Percentiles rank a stretch among this genome's conserved stretches.
Conservation (phyloP, 1,140 invertebrate species). For the Penaeus japonicus region DNA sequence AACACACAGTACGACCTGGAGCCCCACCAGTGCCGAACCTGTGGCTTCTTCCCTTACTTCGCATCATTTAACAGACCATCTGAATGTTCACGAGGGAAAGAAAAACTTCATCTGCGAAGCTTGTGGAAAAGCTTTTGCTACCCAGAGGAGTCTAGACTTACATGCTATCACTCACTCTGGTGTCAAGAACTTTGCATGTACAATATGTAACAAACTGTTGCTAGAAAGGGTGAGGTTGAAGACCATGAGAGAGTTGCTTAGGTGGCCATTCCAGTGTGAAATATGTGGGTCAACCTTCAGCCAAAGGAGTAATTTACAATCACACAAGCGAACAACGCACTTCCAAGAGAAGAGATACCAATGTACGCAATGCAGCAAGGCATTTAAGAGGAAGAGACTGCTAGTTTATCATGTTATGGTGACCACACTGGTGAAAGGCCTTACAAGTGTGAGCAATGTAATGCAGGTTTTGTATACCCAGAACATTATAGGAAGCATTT, state of each 20-base stretch:
- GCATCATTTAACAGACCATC: constrained; percentile 69
- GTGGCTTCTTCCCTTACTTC: constrained; percentile 76
- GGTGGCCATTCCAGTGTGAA: constrained; percentile 68
- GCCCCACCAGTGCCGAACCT: constrained; percentile 74
- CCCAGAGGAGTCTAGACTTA: constrained; percentile 55
- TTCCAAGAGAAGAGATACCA: constrained; percentile 75
- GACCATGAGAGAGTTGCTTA: constrained; percentile 81
- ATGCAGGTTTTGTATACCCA: constrained; percentile 82
- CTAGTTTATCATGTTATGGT: constrained; percentile 83
- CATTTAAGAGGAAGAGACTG: constrained; percentile 77
- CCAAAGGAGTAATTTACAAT: constrained; percentile 59
- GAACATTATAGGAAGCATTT: constrained; percentile 85
- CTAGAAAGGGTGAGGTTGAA: constrained; percentile 76
- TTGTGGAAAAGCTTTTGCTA: constrained; percentile 58
- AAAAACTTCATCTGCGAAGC: constrained; percentile 63
- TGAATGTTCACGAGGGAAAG: constrained; percentile 58
- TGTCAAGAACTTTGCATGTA: constrained; percentile 79
- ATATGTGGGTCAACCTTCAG: constrained; percentile 63
- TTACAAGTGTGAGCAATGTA: constrained; percentile 76
- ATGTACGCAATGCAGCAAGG: constrained; percentile 70
- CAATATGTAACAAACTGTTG: constrained; percentile 67
- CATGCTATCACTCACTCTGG: constrained; percentile 58
- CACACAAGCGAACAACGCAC: constrained; percentile 79
- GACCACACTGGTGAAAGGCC: constrained; percentile 82
- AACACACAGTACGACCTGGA: constrained; percentile 75